phyloP scores from a whole-genome alignment of 2,888 invertebrate species.

The Phyto melanocephala region DNA sequence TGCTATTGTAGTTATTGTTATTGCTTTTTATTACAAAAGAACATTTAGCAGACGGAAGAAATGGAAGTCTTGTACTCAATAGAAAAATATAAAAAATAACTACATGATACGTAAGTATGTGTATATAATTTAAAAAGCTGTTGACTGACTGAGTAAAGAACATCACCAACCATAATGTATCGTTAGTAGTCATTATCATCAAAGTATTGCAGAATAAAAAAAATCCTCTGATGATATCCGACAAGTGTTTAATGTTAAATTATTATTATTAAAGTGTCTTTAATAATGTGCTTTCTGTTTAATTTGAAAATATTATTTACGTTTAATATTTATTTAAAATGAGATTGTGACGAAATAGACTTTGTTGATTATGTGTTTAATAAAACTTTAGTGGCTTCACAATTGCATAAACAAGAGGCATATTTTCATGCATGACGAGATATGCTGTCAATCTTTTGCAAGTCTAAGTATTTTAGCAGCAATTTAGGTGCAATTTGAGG shows the following conservation, averaged over 20 bases:
- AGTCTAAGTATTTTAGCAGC: too few relatives aligned
- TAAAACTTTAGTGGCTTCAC: too few relatives aligned
- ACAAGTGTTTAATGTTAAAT: conserved; percentile 11
- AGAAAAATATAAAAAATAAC: neutral
- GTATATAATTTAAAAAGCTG: conserved; percentile 3
- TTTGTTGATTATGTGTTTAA: conserved; percentile 5
- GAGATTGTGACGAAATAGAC: conserved; percentile 1
- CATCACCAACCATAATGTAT: neutral
- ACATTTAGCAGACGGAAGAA: conserved; percentile 8
- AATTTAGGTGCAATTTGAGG: too few relatives aligned
- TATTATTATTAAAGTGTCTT: neutral
- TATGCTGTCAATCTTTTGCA: too few relatives aligned
- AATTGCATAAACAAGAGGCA: too few relatives aligned
- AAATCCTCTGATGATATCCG: neutral
- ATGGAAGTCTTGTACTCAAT: conserved; percentile 19
- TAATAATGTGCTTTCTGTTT: neutral
- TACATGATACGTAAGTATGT: neutral
- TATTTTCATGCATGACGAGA: too few relatives aligned
- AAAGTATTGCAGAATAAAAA: neutral
- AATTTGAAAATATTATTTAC: neutral
- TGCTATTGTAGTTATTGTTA: conserved; percentile 7
- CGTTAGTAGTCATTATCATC: neutral
- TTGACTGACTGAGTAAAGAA: neutral
- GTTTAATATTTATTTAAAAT: conserved; percentile 5
- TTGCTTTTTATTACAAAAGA: conserved; percentile 13